These are phyloP conservation scores for Halichoerus grypus DNA, from an alignment of 2,113 vertebrate species.

Conservation along the genomic window DNA sequence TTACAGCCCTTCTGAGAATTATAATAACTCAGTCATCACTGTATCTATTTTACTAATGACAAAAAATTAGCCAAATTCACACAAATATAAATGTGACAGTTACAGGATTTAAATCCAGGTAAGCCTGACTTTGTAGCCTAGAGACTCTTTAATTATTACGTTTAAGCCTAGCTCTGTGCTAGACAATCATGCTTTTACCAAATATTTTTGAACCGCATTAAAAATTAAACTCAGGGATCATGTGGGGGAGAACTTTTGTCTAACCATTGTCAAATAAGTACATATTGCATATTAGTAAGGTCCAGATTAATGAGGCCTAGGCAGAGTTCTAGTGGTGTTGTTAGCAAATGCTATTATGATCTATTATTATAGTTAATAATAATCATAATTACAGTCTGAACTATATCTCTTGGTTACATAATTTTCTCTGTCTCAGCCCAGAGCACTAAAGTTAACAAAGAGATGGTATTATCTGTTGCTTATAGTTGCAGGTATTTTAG, in stretches of 20 bases:
- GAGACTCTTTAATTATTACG: not conserved
- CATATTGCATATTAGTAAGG: conserved; percentile 32
- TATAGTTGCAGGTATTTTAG: not conserved
- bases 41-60: conserved; percentile 18
- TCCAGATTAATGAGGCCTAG: conserved; percentile 62
- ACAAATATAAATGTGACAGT: not conserved
- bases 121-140: not conserved
- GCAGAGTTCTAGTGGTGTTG: not conserved
- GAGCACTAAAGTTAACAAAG: not conserved
- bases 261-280: conserved; percentile 54
- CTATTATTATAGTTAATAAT: conserved; percentile 74
- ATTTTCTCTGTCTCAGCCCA: conserved; percentile 56
- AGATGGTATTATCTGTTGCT: not conserved
- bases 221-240: conserved; percentile 41
- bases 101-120: not conserved
- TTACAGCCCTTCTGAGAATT: not conserved
- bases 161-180: not conserved
- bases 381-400: conserved; percentile 71
- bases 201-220: conserved; percentile 39
- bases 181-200: not conserved
- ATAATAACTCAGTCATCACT: not conserved
- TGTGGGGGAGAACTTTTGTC: not conserved
- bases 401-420: conserved; percentile 47
- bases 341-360: conserved; percentile 60
- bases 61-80: not conserved